Evolutionary conservation across 92 coral and sea anemone species (phyloP).

Genomic region (Muricea muricata): DNA sequence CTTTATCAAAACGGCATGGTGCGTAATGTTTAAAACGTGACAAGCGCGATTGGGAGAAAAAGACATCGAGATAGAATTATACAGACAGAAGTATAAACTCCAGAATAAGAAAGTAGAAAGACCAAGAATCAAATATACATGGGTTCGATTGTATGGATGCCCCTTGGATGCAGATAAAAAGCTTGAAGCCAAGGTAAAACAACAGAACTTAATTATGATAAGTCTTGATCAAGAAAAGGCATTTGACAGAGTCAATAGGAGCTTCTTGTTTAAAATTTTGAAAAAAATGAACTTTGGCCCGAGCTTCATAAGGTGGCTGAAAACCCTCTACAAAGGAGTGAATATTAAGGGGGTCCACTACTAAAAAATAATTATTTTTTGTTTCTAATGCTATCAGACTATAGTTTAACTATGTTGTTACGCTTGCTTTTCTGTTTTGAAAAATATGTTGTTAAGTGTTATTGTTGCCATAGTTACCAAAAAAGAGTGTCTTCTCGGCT

Average conservation of each 20-base stretch:
- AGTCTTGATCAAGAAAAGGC: conserved; percentile 15
- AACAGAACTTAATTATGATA: neutral
- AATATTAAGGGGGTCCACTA: no score
- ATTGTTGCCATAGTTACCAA: no score
- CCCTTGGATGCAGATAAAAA: conserved; percentile 2
- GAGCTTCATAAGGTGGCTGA: neutral
- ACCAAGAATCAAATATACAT: neutral
- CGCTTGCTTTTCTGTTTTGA: no score
- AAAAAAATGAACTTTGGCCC: neutral
- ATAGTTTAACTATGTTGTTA: no score
- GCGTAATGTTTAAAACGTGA: neutral
- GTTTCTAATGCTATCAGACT: no score
- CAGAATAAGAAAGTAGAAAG: no score
- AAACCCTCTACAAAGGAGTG: neutral
- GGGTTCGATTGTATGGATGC: neutral
- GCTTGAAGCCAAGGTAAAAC: neutral
- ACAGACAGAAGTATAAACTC: neutral
- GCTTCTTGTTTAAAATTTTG: neutral
- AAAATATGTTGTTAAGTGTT: no score
- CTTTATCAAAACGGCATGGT: neutral
- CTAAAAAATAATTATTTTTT: no score
- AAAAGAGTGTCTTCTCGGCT: no score
- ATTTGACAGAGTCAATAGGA: neutral
- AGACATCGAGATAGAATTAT: neutral
- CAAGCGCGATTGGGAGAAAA: no score